A percentile compares a stretch with the other conserved stretches of the same genome.
Conservation (phyloP, 2,113 vertebrate species). For the Pterophyllum scalare region DNA sequence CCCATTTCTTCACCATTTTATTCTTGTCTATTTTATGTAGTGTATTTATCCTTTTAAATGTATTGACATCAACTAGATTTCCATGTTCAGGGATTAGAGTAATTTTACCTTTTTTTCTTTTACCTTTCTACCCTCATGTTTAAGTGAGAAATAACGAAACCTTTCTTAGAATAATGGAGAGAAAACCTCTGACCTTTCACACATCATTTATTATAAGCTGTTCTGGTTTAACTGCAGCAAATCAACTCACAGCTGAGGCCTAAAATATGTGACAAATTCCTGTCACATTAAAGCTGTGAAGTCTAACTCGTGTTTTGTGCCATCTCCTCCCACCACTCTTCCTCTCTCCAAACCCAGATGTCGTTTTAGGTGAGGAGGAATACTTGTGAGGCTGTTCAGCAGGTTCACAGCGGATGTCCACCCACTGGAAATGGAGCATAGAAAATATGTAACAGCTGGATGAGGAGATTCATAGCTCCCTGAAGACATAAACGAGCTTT, state of each 20-base stretch:
- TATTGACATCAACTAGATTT: too few species aligned
- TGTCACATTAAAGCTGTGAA: background rate
- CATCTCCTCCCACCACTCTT: background rate
- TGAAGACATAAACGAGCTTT: slow-evolving; percentile 16
- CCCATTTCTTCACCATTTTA: background rate
- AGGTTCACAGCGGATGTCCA: slow-evolving; percentile 34
- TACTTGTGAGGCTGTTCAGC: slow-evolving; percentile 3
- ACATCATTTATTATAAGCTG: background rate
- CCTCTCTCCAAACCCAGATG: slow-evolving; percentile 42
- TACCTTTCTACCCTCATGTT: background rate
- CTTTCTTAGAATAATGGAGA: background rate
- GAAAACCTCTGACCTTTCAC: background rate
- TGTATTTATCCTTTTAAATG: background rate
- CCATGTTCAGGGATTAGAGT: too few species aligned
- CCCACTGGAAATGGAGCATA: slow-evolving; percentile 9
- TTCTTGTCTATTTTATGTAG: background rate
- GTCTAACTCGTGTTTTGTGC: background rate
- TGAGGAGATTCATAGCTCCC: slow-evolving; percentile 46
- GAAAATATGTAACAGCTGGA: slow-evolving; percentile 48
- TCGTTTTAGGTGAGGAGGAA: slow-evolving; percentile 13
- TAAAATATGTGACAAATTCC: background rate
- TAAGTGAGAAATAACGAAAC: background rate
- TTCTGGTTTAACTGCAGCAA: background rate
- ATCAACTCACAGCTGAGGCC: background rate
- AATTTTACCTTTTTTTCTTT: background rate